Conservation (phyloP, 2,113 vertebrate genomes). For the Dasyornis broadbenti region DNA sequence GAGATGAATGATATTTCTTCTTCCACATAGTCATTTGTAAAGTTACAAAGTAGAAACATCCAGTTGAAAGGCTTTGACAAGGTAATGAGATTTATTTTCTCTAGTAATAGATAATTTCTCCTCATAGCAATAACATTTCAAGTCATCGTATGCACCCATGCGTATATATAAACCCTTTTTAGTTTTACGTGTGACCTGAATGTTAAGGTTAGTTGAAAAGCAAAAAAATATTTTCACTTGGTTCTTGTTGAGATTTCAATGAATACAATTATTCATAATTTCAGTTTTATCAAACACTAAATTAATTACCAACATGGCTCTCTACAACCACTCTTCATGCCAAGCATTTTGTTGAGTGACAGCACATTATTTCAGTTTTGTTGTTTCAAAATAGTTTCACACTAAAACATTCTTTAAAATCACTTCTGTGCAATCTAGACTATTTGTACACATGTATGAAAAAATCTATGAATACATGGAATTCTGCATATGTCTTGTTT, state of each 20-base stretch:
- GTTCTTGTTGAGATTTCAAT: background rate
- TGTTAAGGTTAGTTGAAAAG: background rate
- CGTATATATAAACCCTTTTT: background rate
- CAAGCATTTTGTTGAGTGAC: background rate
- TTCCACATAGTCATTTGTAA: background rate
- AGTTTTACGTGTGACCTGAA: background rate
- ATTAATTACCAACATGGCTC: background rate
- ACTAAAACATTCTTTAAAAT: background rate
- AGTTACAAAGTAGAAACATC: background rate
- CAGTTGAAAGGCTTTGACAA: background rate
- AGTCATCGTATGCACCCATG: background rate
- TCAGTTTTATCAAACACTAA: background rate
- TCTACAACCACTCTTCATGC: background rate
- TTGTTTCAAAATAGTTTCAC: background rate
- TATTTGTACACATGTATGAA: background rate
- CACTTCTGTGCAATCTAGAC: background rate
- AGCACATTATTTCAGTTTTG: background rate
- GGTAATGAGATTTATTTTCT: constrained; percentile 7
- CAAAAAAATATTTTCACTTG: background rate
- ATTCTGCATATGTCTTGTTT: background rate
- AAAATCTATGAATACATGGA: background rate
- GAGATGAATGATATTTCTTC: background rate
- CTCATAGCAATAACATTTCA: background rate
- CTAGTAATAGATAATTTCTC: background rate
- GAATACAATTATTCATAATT: background rate